Percentiles rank a stretch among this genome's conserved stretches.
These are phyloP conservation scores for Diaperis boleti DNA, from an alignment of 2,888 invertebrate genomes.

Conservation along the genomic window DNA sequence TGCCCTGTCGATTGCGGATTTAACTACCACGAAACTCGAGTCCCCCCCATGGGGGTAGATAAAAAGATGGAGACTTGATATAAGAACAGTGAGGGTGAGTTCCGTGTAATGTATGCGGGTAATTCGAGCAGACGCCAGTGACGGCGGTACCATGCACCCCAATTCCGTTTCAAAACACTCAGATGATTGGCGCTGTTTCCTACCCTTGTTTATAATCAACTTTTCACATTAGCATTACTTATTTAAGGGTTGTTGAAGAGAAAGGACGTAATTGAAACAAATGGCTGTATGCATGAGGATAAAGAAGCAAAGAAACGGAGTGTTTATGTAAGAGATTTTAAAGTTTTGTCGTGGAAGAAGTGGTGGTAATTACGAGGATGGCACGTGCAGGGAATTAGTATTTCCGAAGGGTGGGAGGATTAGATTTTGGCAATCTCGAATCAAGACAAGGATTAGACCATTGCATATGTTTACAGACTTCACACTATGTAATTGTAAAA, in stretches of 20 bases:
- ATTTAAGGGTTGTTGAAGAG: conserved; percentile 27
- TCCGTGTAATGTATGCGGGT: conserved; percentile 37
- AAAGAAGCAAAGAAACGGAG: too few relatives aligned
- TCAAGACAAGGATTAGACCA: too few relatives aligned
- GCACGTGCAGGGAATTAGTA: too few relatives aligned
- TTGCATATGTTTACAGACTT: too few relatives aligned
- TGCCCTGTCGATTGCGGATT: conserved; percentile 11
- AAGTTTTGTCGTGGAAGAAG: too few relatives aligned
- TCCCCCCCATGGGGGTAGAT: conserved; percentile 23
- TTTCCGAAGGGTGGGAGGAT: too few relatives aligned
- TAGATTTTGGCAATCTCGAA: too few relatives aligned
- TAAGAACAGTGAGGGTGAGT: conserved; percentile 17
- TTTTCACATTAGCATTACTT: conserved; percentile 31
- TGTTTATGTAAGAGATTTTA: too few relatives aligned
- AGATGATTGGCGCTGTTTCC: conserved; percentile 29
- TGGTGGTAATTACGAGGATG: too few relatives aligned
- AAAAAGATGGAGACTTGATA: conserved; percentile 25
- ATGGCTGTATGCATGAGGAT: neutral
- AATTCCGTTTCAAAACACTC: conserved; percentile 25
- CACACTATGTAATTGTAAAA: too few relatives aligned
- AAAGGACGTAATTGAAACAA: conserved; percentile 26
- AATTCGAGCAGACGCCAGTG: conserved; percentile 33
- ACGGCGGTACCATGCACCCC: conserved; percentile 20
- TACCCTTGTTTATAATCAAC: conserved; percentile 33
- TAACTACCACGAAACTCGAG: conserved; percentile 4